Evolutionary conservation across 2,888 invertebrate species (phyloP), one percentile per base, ranked within the genome.

Genomic region (Calameuta pallipes): DNA sequence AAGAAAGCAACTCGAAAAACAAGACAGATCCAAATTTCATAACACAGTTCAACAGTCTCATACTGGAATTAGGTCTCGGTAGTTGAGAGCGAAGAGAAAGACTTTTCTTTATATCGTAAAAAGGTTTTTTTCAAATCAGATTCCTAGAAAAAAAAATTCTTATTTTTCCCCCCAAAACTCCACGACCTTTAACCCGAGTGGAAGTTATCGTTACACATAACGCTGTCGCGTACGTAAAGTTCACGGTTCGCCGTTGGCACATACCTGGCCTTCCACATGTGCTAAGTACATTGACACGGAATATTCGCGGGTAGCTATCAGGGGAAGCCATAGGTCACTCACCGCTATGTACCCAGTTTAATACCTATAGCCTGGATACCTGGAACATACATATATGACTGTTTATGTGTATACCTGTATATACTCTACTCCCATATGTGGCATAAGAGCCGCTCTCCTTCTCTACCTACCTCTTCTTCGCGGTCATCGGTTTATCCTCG

Each of bases 251-350:
- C 56, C 30, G 70, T 70, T 70, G 33, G 33, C 33, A 69, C 33
- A 74, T 34, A 74, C 74, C 35, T 74, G 77, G 77, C 69, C 71
- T 23, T 56, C 56, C 56, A 79, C 78, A 80, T 81, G 77, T 79
- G 70, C 75, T 76, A 82, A 83, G 85, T 86, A 82, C 87, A 82
- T 87, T 87, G 86, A 87, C 86, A 84, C 86, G 82, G 79, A 80
- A 83, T 82, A 82, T 78, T 78, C 81, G 80, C 79, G 78, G 69
- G 41, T 12, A 80, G 81, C 73, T 81, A 80, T 75, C 78, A 81
- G 68, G 36, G 80, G 80, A 80, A 82, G 80, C 81, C 85, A 81
- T 86, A 83, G 86, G 86, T 87, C 86, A 87, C 86, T 87, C 86
- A 87, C 87, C 86, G 87, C 79, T 41, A 56, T 73, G 74, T 36